Percentiles rank a stretch among this genome's conserved stretches.
Conservation (phyloP, 2,797 vertebrate species). For the Margarornis squamiger region DNA sequence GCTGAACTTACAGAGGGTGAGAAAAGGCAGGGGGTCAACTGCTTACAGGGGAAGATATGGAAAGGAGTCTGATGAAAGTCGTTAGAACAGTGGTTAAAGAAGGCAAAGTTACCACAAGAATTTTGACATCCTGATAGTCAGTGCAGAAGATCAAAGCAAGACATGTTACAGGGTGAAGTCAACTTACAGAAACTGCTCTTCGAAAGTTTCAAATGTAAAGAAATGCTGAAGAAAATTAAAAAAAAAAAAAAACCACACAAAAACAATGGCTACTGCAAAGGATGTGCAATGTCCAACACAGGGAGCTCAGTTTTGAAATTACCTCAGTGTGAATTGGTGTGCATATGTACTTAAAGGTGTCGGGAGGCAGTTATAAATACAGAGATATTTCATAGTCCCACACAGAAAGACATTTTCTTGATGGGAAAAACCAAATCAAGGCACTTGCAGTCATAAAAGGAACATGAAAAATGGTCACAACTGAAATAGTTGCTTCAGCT, state of each 20-base stretch:
- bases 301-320: not conserved
- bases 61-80: not conserved
- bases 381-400: not conserved
- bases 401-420: not conserved
- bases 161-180: not conserved
- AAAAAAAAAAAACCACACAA: not conserved
- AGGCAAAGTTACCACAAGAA: not conserved
- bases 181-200: not conserved
- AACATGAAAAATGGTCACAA: not conserved
- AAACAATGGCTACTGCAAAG: not conserved
- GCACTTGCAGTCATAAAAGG: not conserved
- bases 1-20: not conserved
- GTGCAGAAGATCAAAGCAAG: not conserved
- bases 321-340: not conserved
- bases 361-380: not conserved
- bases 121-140: not conserved
- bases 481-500: not conserved
- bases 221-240: not conserved
- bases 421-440: not conserved
- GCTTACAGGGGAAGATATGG: not conserved
- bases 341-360: not conserved
- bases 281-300: fast-evolving
- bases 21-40: not conserved
- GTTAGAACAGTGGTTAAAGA: not conserved
- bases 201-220: not conserved